These are phyloP conservation scores for Sminthurides aquaticus DNA, from an alignment of 2,888 invertebrate genomes.

Conservation along the genomic window DNA sequence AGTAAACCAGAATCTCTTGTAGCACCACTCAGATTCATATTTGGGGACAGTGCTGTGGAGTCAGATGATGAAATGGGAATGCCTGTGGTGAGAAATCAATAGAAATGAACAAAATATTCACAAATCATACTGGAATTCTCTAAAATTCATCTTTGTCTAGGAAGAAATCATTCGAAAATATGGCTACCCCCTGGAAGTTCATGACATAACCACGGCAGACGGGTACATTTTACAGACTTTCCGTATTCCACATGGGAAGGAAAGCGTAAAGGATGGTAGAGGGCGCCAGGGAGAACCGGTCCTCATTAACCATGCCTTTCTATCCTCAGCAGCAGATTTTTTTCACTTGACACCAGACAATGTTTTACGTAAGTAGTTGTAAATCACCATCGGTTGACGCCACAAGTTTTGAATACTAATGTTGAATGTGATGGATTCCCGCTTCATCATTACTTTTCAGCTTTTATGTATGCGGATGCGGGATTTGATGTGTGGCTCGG, in stretches of 20 bases:
- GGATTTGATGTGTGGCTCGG: constrained; percentile 4
- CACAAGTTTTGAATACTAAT: too few species aligned
- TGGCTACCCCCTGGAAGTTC: constrained; percentile 4
- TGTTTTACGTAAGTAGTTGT: neutral
- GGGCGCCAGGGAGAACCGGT: neutral
- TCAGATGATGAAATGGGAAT: neutral
- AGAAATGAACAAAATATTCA: too few species aligned
- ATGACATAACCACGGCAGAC: neutral
- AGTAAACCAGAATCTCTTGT: too few species aligned
- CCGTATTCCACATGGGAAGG: neutral
- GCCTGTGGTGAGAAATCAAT: neutral
- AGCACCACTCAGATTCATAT: too few species aligned
- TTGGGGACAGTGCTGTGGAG: too few species aligned
- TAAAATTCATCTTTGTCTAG: neutral
- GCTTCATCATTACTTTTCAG: neutral
- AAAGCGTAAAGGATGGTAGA: neutral
- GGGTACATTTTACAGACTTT: neutral
- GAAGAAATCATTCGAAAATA: neutral
- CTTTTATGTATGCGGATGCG: constrained; percentile 1
- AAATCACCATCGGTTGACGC: too few species aligned
- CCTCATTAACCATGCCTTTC: neutral
- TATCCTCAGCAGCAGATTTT: neutral
- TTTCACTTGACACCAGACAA: neutral
- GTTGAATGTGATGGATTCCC: too few species aligned
- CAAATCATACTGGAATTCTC: too few species aligned